Evolutionary conservation across 1,140 invertebrate species (phyloP), one percentile per base, ranked within the genome.

Genomic region (Neelides sp.): DNA sequence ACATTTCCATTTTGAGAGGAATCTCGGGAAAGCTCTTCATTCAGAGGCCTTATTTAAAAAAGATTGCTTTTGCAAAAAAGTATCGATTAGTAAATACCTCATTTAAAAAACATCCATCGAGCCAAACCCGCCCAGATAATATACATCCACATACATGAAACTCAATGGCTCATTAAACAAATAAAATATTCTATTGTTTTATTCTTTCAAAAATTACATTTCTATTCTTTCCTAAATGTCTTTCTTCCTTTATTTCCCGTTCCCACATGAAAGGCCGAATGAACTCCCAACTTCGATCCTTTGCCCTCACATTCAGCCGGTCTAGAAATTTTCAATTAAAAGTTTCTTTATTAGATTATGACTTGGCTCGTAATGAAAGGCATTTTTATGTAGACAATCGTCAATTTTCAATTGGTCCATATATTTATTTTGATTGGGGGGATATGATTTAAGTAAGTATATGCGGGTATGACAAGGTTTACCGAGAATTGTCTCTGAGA

Each of bases 291-390:
- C 36, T 65, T 53, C 79, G 70, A 53, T 68, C 59, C 30, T 68
- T 48, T 7, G 32, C 27, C 2, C 70, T 69, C 15, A 84, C 69
- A 53, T 69, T 69, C 15, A 86, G 64, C 68, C 78, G 82, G 65
- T 81, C 73, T 44, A 85, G 68, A 30, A n/a, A 28, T 47, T 12
- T 36, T 30, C 15, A 32, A 47, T 12, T 37, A n/a, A 5, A 35
- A 47, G 19, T 5, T 5, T 12, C 30, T 7, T 35, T 10, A 8
- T 34, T 8, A 10, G 8, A 34, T 15, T 15, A 27, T 12, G 17
- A 47, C 23, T 35, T 10, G 12, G n/a, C 4, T n/a, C 8, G 27
- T 37, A 32, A 10, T 19, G 17, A 8, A 32, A 37, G 23, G 19
- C 24, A 34, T 34, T 34, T 10, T 20, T 4, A n/a, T 24, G 17